Percentiles rank a stretch among this genome's conserved stretches.
Evolutionary conservation across 2,797 vertebrate genomes (phyloP).

Genomic region (Octomys mimax): DNA sequence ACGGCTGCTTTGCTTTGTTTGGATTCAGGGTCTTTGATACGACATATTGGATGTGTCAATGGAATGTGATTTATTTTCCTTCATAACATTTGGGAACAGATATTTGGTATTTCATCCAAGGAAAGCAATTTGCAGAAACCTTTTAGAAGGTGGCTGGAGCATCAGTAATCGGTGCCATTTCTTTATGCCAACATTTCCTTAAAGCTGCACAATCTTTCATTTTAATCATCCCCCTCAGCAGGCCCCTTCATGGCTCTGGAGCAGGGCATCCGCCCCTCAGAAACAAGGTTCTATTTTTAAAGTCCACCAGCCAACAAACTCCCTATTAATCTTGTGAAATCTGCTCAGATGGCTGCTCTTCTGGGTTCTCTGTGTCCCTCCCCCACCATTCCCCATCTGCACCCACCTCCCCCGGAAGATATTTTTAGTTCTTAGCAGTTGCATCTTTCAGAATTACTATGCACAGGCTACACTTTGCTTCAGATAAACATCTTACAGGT

Average conservation of each 20-base stretch:
- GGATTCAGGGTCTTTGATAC: constrained; percentile 78
- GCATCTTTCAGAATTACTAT: constrained; percentile 71
- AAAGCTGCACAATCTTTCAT: constrained; percentile 81
- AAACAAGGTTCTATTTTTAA: constrained; percentile 84
- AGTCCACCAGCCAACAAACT: constrained; percentile 77
- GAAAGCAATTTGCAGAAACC: constrained; percentile 86
- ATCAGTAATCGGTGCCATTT: constrained; percentile 82
- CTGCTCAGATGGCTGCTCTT: constrained; percentile 81
- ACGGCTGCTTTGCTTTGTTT: constrained; percentile 74
- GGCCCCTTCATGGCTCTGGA: constrained; percentile 72
- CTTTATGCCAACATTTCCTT: constrained; percentile 86
- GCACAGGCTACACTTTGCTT: constrained; percentile 69
- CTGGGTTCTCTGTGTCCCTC: constrained; percentile 58
- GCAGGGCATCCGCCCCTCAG: constrained; percentile 73
- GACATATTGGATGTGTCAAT: constrained; percentile 85
- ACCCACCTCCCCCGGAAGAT: constrained; percentile 65
- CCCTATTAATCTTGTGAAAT: constrained; percentile 82
- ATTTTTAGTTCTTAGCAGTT: constrained; percentile 81
- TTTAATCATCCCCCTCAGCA: constrained; percentile 83
- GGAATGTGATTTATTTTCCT: constrained; percentile 85
- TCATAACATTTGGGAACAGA: constrained; percentile 85
- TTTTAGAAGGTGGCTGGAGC: constrained; percentile 84
- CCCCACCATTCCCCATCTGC: constrained; percentile 76
- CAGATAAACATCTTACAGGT: constrained; percentile 70
- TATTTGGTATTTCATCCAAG: constrained; percentile 86